A percentile compares a stretch with the other conserved stretches of the same genome.
These are phyloP conservation scores for Cheilinus undulatus DNA, from an alignment of 2,113 vertebrate genomes.

Conservation along the genomic window DNA sequence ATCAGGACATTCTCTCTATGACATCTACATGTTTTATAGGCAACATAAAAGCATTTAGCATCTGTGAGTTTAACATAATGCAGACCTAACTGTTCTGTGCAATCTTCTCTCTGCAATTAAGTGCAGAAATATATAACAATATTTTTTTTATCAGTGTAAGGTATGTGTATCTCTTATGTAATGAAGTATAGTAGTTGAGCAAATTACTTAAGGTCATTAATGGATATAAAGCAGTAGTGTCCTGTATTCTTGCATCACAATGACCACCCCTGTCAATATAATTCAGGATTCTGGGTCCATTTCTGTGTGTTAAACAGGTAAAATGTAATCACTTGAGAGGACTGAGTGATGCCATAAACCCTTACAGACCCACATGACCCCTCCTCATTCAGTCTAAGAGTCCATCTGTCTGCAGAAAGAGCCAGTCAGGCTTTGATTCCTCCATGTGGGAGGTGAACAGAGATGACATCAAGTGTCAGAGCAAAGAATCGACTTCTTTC, in stretches of 20 bases:
- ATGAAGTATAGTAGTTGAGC: background rate
- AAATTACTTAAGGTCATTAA: background rate
- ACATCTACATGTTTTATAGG: too few species aligned
- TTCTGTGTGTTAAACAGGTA: conserved; percentile 1
- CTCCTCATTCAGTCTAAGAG: conserved; percentile 1
- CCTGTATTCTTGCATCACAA: background rate
- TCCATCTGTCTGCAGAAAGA: conserved; percentile 29
- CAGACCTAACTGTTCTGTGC: too few species aligned
- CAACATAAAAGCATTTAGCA: too few species aligned
- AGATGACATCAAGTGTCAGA: conserved; percentile 68
- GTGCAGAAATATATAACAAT: too few species aligned
- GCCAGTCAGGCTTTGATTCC: conserved; percentile 45
- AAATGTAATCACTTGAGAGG: background rate
- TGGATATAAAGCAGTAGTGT: too few species aligned
- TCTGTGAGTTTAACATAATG: too few species aligned
- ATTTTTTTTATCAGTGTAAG: too few species aligned
- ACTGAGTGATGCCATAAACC: background rate
- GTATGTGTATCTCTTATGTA: too few species aligned
- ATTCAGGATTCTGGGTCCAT: background rate
- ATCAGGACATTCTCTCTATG: too few species aligned
- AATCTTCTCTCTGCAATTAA: too few species aligned
- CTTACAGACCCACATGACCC: background rate
- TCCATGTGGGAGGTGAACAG: conserved; percentile 66
- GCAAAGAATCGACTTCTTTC: conserved; percentile 75
- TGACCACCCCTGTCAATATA: background rate